Evolutionary conservation across 1,140 invertebrate genomes (phyloP).

Genomic region (Hycleus phaleratus): DNA sequence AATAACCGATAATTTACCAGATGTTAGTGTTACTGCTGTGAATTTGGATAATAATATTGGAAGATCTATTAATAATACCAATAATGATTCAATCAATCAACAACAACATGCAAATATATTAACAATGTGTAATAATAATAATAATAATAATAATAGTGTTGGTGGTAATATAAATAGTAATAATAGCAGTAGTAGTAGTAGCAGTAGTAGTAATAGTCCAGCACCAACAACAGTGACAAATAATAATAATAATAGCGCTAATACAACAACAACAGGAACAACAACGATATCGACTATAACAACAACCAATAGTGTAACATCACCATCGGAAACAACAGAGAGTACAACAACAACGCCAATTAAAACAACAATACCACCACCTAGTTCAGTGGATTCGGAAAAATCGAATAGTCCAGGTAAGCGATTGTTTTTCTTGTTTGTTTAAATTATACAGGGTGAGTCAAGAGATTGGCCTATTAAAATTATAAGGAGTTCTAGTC

Average conservation of each 20-base stretch:
- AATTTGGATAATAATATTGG: constrained; percentile 48
- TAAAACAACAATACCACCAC: constrained; percentile 42
- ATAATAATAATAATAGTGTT: constrained; percentile 7
- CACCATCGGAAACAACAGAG: constrained; percentile 34
- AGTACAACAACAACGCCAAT: constrained; percentile 43
- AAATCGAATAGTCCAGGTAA: constrained; percentile 51
- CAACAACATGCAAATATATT: neutral
- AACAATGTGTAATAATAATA: constrained; percentile 6
- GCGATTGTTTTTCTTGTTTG: too few relatives aligned
- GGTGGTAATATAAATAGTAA: constrained; percentile 21
- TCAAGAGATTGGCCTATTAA: too few relatives aligned
- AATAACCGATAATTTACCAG: constrained; percentile 29
- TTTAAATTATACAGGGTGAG: too few relatives aligned
- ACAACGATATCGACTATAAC: neutral
- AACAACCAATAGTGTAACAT: constrained; percentile 40
- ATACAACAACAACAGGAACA: constrained; percentile 2
- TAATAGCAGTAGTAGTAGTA: constrained; percentile 32
- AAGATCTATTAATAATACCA: constrained; percentile 47
- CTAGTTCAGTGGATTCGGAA: constrained; percentile 45
- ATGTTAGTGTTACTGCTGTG: constrained; percentile 36
- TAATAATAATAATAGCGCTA: constrained; percentile 27
- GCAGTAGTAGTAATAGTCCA: too few relatives aligned
- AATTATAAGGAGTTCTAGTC: too few relatives aligned
- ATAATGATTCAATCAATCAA: constrained; percentile 33
- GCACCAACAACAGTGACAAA: neutral